A percentile compares a stretch with the other conserved stretches of the same genome.
Evolutionary conservation across 2,797 vertebrate species (phyloP).

Genomic region (Microctenopoma lineatum): DNA sequence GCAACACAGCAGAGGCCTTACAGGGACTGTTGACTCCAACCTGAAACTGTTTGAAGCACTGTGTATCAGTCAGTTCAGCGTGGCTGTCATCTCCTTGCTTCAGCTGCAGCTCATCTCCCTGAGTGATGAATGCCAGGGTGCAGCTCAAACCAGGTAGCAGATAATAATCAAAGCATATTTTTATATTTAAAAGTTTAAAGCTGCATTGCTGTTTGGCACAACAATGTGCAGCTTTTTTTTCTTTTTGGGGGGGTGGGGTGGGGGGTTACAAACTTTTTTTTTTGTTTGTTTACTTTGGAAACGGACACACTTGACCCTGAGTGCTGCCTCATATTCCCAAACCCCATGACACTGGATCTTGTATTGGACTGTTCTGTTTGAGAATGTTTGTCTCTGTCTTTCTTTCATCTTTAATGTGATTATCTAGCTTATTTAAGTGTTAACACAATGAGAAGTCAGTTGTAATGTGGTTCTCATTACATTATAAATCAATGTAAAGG

Average conservation of each 20-base stretch:
- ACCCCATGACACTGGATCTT: slow-evolving; percentile 90
- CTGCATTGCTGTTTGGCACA: slow-evolving; percentile 88
- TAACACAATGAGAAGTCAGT: slow-evolving; percentile 73
- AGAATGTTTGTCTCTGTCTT: slow-evolving; percentile 48
- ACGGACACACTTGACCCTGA: slow-evolving; percentile 91
- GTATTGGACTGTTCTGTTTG: slow-evolving; percentile 72
- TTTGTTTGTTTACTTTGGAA: slow-evolving; percentile 74
- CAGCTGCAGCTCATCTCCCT: slow-evolving; percentile 83
- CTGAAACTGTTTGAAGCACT: slow-evolving; percentile 85
- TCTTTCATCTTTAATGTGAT: slow-evolving; percentile 78
- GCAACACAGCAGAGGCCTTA: slow-evolving; percentile 98
- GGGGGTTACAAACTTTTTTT: slow-evolving; percentile 79
- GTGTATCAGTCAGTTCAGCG: slow-evolving; percentile 83
- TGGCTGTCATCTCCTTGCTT: slow-evolving; percentile 87
- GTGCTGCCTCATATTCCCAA: slow-evolving; percentile 88
- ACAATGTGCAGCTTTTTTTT: slow-evolving; percentile 77
- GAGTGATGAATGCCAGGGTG: slow-evolving; percentile 49
- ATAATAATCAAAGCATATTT: slow-evolving; percentile 81
- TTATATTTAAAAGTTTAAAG: slow-evolving; percentile 95
- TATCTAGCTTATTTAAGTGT: slow-evolving; percentile 86
- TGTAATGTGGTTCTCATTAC: slow-evolving; percentile 84
- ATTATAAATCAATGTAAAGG: slow-evolving; percentile 75
- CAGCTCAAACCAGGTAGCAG: slow-evolving; percentile 60
- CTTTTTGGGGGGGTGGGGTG: slow-evolving; percentile 73
- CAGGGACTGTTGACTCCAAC: slow-evolving; percentile 73